Evolutionary conservation across 2,113 vertebrate genomes (phyloP).

Genomic region (Notarius lentiginosus): DNA sequence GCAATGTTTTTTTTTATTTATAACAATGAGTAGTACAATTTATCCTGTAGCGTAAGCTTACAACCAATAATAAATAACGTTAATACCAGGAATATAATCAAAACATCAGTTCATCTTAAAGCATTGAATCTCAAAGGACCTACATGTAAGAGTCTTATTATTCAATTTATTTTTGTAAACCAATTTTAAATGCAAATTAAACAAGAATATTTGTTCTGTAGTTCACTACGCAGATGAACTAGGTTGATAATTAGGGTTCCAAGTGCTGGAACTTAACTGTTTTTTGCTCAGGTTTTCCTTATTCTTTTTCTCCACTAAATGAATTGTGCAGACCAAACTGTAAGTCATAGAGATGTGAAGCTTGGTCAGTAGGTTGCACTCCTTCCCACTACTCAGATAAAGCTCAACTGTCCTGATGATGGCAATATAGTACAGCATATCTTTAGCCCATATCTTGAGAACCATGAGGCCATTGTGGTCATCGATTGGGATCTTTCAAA

Average conservation of each 20-base stretch:
- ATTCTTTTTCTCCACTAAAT: not conserved
- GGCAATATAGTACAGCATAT: not conserved
- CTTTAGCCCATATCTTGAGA: not conserved
- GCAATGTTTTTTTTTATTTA: not conserved
- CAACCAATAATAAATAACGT: not conserved
- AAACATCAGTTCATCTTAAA: not conserved
- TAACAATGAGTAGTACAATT: not conserved
- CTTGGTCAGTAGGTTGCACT: not conserved
- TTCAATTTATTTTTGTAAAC: not conserved
- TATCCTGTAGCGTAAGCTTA: not conserved
- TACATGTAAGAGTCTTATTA: not conserved
- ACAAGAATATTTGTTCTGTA: not conserved
- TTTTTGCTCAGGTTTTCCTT: not conserved
- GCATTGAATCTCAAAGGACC: not conserved
- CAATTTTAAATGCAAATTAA: constrained; percentile 3
- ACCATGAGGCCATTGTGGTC: not conserved
- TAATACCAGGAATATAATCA: not conserved
- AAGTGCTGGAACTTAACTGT: not conserved
- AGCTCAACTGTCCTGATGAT: not conserved
- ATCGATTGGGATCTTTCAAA: not conserved
- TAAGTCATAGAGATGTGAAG: not conserved
- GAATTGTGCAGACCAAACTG: not conserved
- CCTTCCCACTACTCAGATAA: not conserved
- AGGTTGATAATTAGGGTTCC: not conserved
- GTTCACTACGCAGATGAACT: not conserved